Evolutionary conservation across 2,888 invertebrate genomes (phyloP).

Genomic region (Rhaphigaster nebulosa): DNA sequence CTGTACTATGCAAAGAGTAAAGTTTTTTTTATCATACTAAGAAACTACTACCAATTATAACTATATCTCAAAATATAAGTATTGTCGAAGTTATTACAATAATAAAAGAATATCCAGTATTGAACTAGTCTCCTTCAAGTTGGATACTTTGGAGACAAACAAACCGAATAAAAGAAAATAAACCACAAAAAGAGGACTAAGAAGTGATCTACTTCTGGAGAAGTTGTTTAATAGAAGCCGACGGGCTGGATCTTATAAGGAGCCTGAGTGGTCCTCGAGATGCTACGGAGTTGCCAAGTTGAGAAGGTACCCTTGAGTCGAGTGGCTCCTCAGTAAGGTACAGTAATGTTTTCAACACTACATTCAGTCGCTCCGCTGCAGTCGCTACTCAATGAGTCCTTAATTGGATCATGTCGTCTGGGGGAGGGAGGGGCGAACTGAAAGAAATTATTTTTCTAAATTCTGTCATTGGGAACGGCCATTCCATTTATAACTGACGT

Average conservation of each 20-base stretch:
- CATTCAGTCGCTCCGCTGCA: neutral
- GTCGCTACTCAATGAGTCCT: neutral
- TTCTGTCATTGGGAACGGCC: neutral
- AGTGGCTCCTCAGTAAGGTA: neutral
- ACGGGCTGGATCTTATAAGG: constrained; percentile 24
- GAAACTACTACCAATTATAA: too few species aligned
- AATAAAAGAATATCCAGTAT: neutral
- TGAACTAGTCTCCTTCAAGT: neutral
- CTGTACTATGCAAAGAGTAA: too few species aligned
- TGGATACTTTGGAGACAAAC: neutral
- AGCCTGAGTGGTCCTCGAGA: constrained; percentile 27
- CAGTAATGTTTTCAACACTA: constrained; percentile 17
- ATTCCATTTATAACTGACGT: neutral
- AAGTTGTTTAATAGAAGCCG: constrained; percentile 38
- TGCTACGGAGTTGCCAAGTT: constrained; percentile 34
- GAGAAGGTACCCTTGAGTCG: constrained; percentile 41
- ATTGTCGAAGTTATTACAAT: neutral
- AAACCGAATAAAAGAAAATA: neutral
- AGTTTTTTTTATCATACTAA: too few species aligned
- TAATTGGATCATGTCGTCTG: neutral
- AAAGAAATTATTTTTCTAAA: neutral
- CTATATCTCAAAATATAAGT: neutral
- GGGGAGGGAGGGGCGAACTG: neutral
- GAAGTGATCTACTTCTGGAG: neutral
- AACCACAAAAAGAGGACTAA: neutral